These are phyloP conservation scores for Holothuria scabra DNA, from an alignment of 53 echinoderm and acorn worm genomes.

Conservation along the genomic window DNA sequence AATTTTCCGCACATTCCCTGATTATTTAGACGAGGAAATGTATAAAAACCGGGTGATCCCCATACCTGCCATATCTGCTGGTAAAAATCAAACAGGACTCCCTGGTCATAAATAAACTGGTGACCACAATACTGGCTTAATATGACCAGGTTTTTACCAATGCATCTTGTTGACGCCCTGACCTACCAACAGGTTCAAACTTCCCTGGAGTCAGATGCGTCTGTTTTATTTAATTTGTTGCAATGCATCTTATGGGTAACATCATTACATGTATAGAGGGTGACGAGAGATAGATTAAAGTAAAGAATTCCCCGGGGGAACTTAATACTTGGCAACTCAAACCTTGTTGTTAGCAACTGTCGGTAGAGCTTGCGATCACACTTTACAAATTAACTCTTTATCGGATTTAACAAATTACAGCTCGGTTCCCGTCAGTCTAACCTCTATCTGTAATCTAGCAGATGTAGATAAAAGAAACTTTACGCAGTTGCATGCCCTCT, in stretches of 20 bases:
- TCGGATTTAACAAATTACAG: constrained; percentile 30
- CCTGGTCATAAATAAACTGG: too few species aligned
- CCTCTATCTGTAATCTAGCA: background rate
- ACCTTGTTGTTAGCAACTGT: constrained; percentile 30
- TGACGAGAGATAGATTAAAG: background rate
- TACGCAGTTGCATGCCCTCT: too few species aligned
- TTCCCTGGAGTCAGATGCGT: background rate
- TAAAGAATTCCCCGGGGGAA: constrained; percentile 6
- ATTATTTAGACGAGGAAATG: too few species aligned
- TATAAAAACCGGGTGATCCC: too few species aligned
- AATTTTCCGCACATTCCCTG: too few species aligned
- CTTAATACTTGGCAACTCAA: constrained; percentile 15
- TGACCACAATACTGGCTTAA: too few species aligned
- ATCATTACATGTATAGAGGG: background rate
- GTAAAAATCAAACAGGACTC: too few species aligned
- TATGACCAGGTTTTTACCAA: too few species aligned
- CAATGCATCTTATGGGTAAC: background rate
- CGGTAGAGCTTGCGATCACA: constrained; percentile 9
- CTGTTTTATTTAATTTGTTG: constrained; percentile 12
- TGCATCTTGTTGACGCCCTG: too few species aligned
- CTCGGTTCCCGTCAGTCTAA: constrained; percentile 17
- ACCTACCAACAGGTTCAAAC: constrained; percentile 1
- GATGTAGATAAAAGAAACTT: too few species aligned
- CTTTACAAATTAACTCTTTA: constrained; percentile 32
- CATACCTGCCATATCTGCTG: too few species aligned